These are phyloP conservation scores for Asbolus verrucosus DNA, from an alignment of 1,140 invertebrate genomes.

Conservation along the genomic window DNA sequence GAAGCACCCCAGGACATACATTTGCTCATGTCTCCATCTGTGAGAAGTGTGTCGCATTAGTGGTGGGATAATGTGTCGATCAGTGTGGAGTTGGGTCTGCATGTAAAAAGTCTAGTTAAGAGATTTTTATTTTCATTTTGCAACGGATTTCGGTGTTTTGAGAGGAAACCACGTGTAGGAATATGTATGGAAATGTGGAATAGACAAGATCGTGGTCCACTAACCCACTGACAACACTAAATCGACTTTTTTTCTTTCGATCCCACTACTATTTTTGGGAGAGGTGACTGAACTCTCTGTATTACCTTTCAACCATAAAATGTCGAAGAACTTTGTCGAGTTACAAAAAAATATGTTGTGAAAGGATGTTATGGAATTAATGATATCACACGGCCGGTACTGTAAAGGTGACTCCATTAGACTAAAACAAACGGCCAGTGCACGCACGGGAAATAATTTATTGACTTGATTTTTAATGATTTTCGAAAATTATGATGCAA, in stretches of 20 bases:
- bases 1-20: conserved; percentile 1
- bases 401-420: neutral
- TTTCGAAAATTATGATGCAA: neutral
- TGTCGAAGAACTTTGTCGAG: conserved; percentile 45
- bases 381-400: conserved; percentile 6
- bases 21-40: too few relatives aligned
- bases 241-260: conserved; percentile 54
- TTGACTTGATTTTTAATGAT: too few relatives aligned
- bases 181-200: conserved; percentile 49
- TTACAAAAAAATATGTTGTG: conserved; percentile 49
- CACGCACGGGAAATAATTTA: too few relatives aligned
- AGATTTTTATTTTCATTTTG: too few relatives aligned
- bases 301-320: conserved; percentile 50
- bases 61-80: too few relatives aligned
- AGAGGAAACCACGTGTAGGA: conserved; percentile 27
- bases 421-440: too few relatives aligned
- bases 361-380: conserved; percentile 45
- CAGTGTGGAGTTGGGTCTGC: too few relatives aligned
- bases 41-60: conserved; percentile 12
- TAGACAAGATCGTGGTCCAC: conserved; percentile 58
- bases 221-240: conserved; percentile 60
- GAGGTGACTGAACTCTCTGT: conserved; percentile 44
- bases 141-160: too few relatives aligned
- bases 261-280: conserved; percentile 57
- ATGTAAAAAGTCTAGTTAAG: too few relatives aligned